These are phyloP conservation scores for Drosophila prostipennis DNA, from an alignment of 2,888 invertebrate species.

Conservation along the genomic window DNA sequence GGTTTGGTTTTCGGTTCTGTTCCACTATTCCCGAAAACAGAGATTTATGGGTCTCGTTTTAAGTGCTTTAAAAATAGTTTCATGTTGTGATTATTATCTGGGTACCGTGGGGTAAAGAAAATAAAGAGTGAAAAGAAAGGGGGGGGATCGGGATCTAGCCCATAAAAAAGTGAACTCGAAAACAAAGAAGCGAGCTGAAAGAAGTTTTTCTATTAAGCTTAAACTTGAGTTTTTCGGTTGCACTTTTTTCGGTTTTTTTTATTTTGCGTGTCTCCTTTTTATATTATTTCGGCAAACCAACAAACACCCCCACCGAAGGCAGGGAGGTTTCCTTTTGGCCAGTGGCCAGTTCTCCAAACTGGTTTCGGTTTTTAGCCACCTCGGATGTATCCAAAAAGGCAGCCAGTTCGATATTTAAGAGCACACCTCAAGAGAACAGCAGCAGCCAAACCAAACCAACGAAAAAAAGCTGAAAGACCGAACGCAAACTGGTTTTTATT, in stretches of 20 bases:
- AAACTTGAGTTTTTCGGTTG: conserved; percentile 25
- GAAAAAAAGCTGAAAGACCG: conserved; percentile 33
- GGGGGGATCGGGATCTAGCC: not conserved
- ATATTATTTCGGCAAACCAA: conserved; percentile 12
- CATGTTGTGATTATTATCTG: conserved; percentile 69
- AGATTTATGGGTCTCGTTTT: conserved; percentile 69
- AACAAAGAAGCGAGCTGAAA: not conserved
- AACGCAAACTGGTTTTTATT: conserved; percentile 65
- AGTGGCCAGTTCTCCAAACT: conserved; percentile 51
- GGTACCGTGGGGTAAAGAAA: conserved; percentile 1
- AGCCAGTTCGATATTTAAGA: conserved; percentile 77
- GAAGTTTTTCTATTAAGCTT: conserved; percentile 26
- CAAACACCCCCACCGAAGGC: conserved; percentile 16
- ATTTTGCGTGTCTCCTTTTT: not conserved
- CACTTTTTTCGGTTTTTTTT: conserved; percentile 1
- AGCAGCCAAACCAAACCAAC: conserved; percentile 10
- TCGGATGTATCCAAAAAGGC: conserved; percentile 47
- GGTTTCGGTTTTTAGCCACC: conserved; percentile 64
- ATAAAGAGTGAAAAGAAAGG: conserved; percentile 20
- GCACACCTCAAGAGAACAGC: conserved; percentile 37
- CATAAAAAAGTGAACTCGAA: conserved; percentile 22
- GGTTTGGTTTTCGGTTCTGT: conserved; percentile 18
- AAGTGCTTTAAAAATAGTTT: conserved; percentile 73
- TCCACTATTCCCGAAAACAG: conserved; percentile 40
- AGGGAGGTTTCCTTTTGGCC: conserved; percentile 39